Base-by-base conservation (phyloP, 92 coral and sea anemone genomes). In the Porites lobata region DNA sequence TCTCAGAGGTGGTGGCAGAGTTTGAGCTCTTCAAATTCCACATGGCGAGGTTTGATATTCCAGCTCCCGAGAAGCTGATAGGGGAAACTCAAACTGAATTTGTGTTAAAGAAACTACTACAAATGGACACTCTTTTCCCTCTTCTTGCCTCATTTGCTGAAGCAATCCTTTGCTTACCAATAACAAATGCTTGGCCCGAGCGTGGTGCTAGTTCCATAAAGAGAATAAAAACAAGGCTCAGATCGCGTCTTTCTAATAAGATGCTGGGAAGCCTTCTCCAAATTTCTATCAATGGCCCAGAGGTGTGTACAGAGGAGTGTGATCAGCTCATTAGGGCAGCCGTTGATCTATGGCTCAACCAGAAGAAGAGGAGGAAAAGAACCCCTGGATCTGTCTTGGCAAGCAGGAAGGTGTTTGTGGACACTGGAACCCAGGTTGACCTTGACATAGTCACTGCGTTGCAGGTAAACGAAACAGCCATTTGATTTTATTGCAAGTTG, bases 241-340 rank as follows among this genome's bases (percentile, higher is more conserved):
- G 75, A 77, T 72, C 81, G 47, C 38, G 80, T 68, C 80, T 73
- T 7, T 68, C 67, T 58, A 82, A 70, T 53, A 82, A 82, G 76
- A 84, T 84, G 88, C 61, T 74, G 79, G 88, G 47, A 85, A 85
- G 82, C 72, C 82, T 85, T 62, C 88, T 73, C 72, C 88, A 73
- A 74, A 75, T 75, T 71, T 85, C 88, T 70, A 61, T 85, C 19
- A 85, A 75, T 85, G 82, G 82, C 59, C 88, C 88, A 32, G 88
- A 72, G 17, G 79, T 84, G 29, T 72, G 81, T 47, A 85, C 74
- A 75, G 88, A 74, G 47, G 82, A 75, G 75, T 74, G 82, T 70
- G 88, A 85, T 10, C 88, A 85, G 88, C 82, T 85, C 75, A 75
- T 85, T 20, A 56, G 74, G 73, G 82, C 38, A 18, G 88, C 88